Evolutionary conservation across 2,888 invertebrate species (phyloP).

Genomic region (Brachycybe producta): DNA sequence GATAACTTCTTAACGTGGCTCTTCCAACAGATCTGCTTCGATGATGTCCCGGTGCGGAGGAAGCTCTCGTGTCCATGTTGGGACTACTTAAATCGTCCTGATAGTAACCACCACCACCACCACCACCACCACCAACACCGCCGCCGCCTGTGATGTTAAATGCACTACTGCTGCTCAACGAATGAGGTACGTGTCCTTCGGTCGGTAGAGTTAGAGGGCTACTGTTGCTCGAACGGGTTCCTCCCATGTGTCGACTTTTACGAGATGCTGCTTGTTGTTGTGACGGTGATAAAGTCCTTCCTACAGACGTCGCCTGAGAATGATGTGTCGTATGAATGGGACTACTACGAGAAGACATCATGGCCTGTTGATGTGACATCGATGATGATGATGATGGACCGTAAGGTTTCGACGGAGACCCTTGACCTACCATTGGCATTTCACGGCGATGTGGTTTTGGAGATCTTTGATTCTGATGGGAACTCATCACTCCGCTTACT

Average conservation of each 20-base stretch:
- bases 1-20: conserved; percentile 31
- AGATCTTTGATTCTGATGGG: conserved; percentile 37
- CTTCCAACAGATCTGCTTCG: conserved; percentile 68
- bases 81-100: conserved; percentile 16
- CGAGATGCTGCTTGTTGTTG: conserved; percentile 5
- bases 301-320: not conserved
- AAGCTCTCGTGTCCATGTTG: conserved; percentile 19
- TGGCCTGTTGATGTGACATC: conserved; percentile 21
- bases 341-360: conserved; percentile 21
- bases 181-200: conserved; percentile 21
- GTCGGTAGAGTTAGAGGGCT: conserved; percentile 30
- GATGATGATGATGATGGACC: conserved; percentile 9
- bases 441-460: conserved; percentile 35
- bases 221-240: conserved; percentile 22
- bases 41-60: conserved; percentile 39
- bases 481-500: conserved; percentile 49
- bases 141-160: conserved; percentile 16
- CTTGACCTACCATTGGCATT: conserved; percentile 19
- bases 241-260: conserved; percentile 20
- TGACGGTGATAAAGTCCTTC: conserved; percentile 14
- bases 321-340: no score
- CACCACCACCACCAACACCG: no score
- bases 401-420: conserved; percentile 17
- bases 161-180: conserved; percentile 19
- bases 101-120: conserved; percentile 12